Percentiles rank a stretch among this genome's conserved stretches.
phyloP scores from a whole-genome alignment of 2,797 vertebrate species.

The Notamacropus eugenii region DNA sequence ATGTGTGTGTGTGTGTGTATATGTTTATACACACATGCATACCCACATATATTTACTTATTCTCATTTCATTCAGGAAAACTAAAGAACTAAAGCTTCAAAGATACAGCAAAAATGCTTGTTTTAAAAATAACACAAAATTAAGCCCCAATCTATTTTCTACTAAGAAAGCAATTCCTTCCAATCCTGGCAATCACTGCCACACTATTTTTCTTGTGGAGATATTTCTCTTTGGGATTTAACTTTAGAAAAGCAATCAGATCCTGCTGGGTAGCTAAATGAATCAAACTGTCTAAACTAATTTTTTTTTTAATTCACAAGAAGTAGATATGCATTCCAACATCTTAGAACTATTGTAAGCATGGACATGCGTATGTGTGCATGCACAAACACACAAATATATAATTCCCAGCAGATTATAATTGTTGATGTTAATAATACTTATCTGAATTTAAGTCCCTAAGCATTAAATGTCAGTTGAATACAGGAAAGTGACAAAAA shows the following conservation, averaged over 20 bases:
- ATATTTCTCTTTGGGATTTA: slow-evolving; percentile 76
- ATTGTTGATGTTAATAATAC: slow-evolving; percentile 81
- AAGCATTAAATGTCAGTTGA: slow-evolving; percentile 77
- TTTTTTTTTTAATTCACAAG: slow-evolving; percentile 67
- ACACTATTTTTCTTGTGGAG: slow-evolving; percentile 25
- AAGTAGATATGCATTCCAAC: slow-evolving; percentile 80
- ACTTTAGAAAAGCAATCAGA: slow-evolving; percentile 81
- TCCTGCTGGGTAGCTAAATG: slow-evolving; percentile 80
- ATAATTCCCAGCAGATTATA: slow-evolving; percentile 77
- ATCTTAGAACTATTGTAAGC: slow-evolving; percentile 82
- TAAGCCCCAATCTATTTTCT: slow-evolving; percentile 45
- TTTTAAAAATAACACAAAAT: slow-evolving; percentile 8
- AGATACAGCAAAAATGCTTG: neutral
- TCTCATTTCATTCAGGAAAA: neutral
- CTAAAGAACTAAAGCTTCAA: slow-evolving; percentile 12
- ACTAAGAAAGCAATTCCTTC: slow-evolving; percentile 52
- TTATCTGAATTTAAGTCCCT: slow-evolving; percentile 76
- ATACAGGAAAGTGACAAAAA: slow-evolving; percentile 78
- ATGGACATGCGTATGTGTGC: slow-evolving; percentile 66
- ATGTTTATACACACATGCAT: neutral
- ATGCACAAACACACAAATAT: slow-evolving; percentile 64
- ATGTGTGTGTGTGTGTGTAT: too few species aligned
- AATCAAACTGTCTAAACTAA: slow-evolving; percentile 83
- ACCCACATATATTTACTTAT: neutral
- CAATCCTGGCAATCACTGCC: slow-evolving; percentile 44